phyloP scores from a whole-genome alignment of 2,888 invertebrate species.

The Theodoxus fluviatilis region DNA sequence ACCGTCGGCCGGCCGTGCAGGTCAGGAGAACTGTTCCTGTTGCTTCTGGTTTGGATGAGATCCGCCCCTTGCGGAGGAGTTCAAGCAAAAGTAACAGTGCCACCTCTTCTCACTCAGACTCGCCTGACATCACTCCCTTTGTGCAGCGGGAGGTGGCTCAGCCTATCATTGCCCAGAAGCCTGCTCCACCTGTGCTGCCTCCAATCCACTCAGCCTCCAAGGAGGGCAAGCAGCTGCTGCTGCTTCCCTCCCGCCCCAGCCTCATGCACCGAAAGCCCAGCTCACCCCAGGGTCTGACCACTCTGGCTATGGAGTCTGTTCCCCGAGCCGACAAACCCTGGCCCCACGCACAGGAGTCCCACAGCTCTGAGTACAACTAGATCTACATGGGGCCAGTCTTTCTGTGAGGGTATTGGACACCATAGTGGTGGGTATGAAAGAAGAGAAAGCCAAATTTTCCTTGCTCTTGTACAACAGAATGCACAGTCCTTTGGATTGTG shows the following conservation, averaged over 20 bases:
- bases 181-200: constrained; percentile 44
- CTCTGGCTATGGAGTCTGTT: constrained; percentile 52
- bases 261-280: too few relatives aligned
- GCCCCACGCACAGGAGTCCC: constrained; percentile 47
- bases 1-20: too few relatives aligned
- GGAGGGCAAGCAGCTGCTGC: too few relatives aligned
- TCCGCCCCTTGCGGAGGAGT: constrained; percentile 35
- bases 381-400: too few relatives aligned
- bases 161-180: constrained; percentile 32
- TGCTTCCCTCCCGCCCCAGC: too few relatives aligned
- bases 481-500: too few relatives aligned
- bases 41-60: constrained; percentile 24
- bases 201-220: too few relatives aligned
- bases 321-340: constrained; percentile 40
- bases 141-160: constrained; percentile 37
- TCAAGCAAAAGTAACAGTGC: constrained; percentile 38
- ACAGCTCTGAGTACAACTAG: constrained; percentile 50
- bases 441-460: too few relatives aligned
- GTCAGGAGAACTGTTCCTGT: background rate
- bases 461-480: too few relatives aligned
- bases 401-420: too few relatives aligned
- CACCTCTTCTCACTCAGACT: constrained; percentile 43
- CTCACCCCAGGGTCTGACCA: constrained; percentile 43
- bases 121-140: constrained; percentile 48
- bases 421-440: too few relatives aligned